Evolutionary conservation across 2,888 invertebrate species (phyloP).

Genomic region (Melipona beecheii): DNA sequence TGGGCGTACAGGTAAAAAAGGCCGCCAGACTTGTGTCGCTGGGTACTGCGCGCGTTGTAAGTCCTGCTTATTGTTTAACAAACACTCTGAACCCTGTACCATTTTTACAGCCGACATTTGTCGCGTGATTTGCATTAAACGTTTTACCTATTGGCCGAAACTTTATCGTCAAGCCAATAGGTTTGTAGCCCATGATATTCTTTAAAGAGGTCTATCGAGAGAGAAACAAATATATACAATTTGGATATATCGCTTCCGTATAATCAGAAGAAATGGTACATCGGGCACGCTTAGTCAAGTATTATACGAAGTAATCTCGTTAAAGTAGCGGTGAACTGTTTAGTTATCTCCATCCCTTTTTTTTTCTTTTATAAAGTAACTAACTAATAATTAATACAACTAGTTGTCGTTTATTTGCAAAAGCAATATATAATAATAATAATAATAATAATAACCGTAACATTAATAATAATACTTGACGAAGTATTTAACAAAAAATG

Average conservation of each 20-base stretch:
- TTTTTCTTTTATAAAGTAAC: slow-evolving; percentile 44
- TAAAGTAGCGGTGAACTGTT: slow-evolving; percentile 52
- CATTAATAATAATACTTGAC: slow-evolving; percentile 80
- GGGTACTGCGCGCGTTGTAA: slow-evolving; percentile 84
- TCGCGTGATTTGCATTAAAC: slow-evolving; percentile 14
- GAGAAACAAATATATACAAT: neutral
- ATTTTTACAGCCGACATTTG: slow-evolving; percentile 65
- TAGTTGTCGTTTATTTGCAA: slow-evolving; percentile 36
- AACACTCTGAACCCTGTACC: slow-evolving; percentile 79
- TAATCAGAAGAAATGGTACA: slow-evolving; percentile 77
- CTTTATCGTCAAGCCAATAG: neutral
- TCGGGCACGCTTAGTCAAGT: slow-evolving; percentile 82
- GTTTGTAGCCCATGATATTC: neutral
- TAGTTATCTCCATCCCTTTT: slow-evolving; percentile 30
- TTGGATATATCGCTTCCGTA: slow-evolving; percentile 7
- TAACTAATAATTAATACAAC: slow-evolving; percentile 62
- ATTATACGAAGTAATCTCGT: slow-evolving; percentile 77
- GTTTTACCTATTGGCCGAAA: neutral
- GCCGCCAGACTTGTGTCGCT: slow-evolving; percentile 84
- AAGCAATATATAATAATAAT: slow-evolving; percentile 20
- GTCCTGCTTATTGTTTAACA: slow-evolving; percentile 84
- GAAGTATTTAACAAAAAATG: slow-evolving; percentile 77
- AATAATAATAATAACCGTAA: slow-evolving; percentile 1
- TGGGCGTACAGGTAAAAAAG: slow-evolving; percentile 92
- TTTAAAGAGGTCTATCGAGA: neutral